Evolutionary conservation across 2,888 invertebrate species (phyloP), one percentile per base, ranked within the genome.

Genomic region (Lamproptera curius): DNA sequence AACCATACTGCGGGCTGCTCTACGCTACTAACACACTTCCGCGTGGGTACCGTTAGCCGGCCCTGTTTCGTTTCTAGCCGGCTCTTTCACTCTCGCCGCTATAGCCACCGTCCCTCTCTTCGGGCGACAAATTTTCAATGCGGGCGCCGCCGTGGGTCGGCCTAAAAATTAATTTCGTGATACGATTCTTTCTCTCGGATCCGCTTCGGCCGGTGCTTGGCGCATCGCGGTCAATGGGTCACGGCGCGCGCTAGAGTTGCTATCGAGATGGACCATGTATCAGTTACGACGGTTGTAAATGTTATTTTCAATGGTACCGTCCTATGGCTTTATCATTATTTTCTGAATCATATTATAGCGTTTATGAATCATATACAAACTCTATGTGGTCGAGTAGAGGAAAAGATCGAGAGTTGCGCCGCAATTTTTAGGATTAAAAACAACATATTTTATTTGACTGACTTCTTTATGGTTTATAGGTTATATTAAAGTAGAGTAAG

Each of bases 1-100:
- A 65, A 62, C 64, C 63, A 55, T 60, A 61, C 60, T 64, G 61
- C 59, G 61, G 61, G 56, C 43, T 57, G 61, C 62, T 81, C 79
- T 80, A 85, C 82, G 85, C 85, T 74, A 85, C 83, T 88, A 87
- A 88, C 88, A 88, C 76, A 88, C 86, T 86, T 88, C 86, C 83
- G 78, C 71, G 71, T 70, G 74, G 58, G 73, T 84, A 85, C 88
- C 88, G 88, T 88, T 88, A 88, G 71, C 58, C 78, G 87, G 76
- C 86, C 83, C 82, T 73, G 74, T 84, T 84, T 76, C 59, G 67
- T 62, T 58, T 69, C 62, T 70, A 63, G 61, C 71, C 70, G 68
- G 81, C 81, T 82, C 83, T 77, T 80, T 86, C 86, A 79, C 84
- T 85, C 86, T 85, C 82, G 76, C 70, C 76, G 53, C 58, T 52